Base-by-base conservation (phyloP, 2,888 invertebrate genomes). In the Erebia palarica region DNA sequence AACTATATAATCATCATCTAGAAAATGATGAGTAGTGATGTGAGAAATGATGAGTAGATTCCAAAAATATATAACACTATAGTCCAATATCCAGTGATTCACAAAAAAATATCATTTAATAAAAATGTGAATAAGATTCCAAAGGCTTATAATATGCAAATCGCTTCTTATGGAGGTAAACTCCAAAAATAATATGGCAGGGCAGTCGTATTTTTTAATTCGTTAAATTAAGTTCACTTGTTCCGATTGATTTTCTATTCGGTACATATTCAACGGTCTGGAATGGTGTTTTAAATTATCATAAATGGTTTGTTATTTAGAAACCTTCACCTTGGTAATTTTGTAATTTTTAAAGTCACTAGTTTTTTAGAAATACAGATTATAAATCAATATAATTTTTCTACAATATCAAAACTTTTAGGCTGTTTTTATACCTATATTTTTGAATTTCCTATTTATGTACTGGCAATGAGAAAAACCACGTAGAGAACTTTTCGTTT, bases 281-380 rank as follows among this genome's bases (percentile, higher is more conserved):
- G 65, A n/a, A 63, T 53, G 63, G 18, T 61, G 61, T 61, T 47
- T 61, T 61, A 42, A 61, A 61, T 47, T 47, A 21, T 60, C n/a
- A 42, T 10, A 42, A 16, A 36, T 42, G 42, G 42, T 60, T 65
- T 53, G 4, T 65, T 65, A 27, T 65, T 36, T 16, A 65, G 53
- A 36, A 65, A 51, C 27, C 8, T 21, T 51, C 27, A 64, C 53
- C 53, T 53, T 65, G 65, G 53, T 21, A 36, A 65, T 55, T 51
- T 65, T 36, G 44, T 36, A 27, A 65, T 49, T 53, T 55, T 65
- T 53, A 53, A 65, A 53, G 27, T 42, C 65, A 53, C 27, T 65
- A 65, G 65, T 53, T 53, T 53, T 65, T 16, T 64, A 64, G n/a
- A 55, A 14, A 63, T 21, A 10, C 21, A 18, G 49, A 63, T n/a